A percentile compares a stretch with the other conserved stretches of the same genome.
Conservation (phyloP, 2,113 vertebrate species). For the Gymnarchus niloticus region DNA sequence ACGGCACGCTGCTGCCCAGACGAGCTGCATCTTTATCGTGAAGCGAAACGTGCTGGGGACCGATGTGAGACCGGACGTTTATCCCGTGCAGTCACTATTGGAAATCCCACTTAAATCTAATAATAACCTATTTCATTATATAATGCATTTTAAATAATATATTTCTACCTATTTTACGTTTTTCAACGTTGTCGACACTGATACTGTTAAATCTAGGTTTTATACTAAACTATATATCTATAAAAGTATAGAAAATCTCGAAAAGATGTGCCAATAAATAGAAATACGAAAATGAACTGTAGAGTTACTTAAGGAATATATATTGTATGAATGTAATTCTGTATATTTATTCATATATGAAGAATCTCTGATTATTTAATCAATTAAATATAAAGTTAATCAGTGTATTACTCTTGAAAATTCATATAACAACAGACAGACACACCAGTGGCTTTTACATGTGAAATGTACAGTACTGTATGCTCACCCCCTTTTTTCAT, state of each 20-base stretch:
- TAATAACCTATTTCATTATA: neutral
- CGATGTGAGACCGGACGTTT: neutral
- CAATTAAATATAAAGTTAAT: neutral
- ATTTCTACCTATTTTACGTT: neutral
- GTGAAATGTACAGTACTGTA: conserved; percentile 40
- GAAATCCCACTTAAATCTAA: neutral
- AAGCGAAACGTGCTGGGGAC: too few species aligned
- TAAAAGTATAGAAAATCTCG: neutral
- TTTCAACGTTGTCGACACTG: neutral
- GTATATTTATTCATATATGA: too few species aligned
- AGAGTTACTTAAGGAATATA: too few species aligned
- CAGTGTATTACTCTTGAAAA: neutral
- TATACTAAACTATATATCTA: neutral
- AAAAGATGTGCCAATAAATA: neutral
- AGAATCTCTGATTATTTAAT: too few species aligned
- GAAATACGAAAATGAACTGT: neutral
- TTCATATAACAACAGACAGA: neutral
- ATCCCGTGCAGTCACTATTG: neutral
- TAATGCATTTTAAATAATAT: neutral
- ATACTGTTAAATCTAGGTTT: neutral
- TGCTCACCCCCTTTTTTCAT: conserved; percentile 59
- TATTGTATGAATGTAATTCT: too few species aligned
- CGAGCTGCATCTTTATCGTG: neutral
- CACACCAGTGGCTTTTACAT: conserved; percentile 45
- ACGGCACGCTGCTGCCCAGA: neutral